phyloP scores from a whole-genome alignment of 2,888 invertebrate genomes.

The Epirrhoe tristata region DNA sequence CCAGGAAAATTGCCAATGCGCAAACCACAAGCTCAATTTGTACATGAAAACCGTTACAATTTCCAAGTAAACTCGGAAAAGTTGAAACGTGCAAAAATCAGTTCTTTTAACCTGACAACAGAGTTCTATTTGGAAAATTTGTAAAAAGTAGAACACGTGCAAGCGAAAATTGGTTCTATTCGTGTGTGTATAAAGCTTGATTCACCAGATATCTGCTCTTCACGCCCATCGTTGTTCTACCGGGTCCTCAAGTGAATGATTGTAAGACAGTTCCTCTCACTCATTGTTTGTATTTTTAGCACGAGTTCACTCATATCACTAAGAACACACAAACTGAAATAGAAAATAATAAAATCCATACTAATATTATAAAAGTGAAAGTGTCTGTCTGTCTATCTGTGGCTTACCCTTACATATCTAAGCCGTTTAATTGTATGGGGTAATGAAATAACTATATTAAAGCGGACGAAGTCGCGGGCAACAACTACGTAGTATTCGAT shows the following conservation, averaged over 20 bases:
- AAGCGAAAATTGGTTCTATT: slow-evolving; percentile 23
- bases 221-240: slow-evolving; percentile 64
- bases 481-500: not conserved
- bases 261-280: slow-evolving; percentile 34
- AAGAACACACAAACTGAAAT: slow-evolving; percentile 13
- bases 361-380: too few relatives aligned
- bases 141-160: slow-evolving; percentile 9
- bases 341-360: not conserved
- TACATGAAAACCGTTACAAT: not conserved
- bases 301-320: slow-evolving; percentile 17
- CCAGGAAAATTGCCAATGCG: slow-evolving; percentile 9
- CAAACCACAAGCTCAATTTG: not conserved
- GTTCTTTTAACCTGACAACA: not conserved
- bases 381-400: too few relatives aligned
- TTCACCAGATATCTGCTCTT: slow-evolving; percentile 74
- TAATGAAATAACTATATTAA: not conserved
- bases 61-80: not conserved
- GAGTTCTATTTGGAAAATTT: not conserved
- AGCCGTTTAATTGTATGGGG: too few relatives aligned
- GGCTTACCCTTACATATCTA: too few relatives aligned
- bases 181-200: slow-evolving; percentile 41
- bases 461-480: too few relatives aligned
- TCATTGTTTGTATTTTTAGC: slow-evolving; percentile 25
- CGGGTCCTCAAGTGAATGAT: slow-evolving; percentile 24
- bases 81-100: slow-evolving; percentile 15